Conservation (phyloP, 1,140 invertebrate species). For the Sipha flava region DNA sequence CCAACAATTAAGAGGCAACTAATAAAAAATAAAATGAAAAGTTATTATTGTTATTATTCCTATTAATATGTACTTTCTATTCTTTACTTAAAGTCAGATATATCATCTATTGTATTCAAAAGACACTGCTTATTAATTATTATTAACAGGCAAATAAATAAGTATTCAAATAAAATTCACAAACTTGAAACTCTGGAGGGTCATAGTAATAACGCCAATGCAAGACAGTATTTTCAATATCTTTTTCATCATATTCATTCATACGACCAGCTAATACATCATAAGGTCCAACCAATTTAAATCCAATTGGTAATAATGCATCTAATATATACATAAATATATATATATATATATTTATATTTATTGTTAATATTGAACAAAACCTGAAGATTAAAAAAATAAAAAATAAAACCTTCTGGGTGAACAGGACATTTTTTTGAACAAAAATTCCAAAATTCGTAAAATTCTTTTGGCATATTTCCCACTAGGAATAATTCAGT, state of each 20-base stretch:
- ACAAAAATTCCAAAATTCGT: conserved; percentile 72
- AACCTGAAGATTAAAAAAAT: conserved; percentile 32
- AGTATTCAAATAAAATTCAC: neutral
- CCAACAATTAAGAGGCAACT: too few relatives aligned
- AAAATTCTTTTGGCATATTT: conserved; percentile 84
- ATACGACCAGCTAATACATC: conserved; percentile 68
- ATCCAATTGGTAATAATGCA: conserved; percentile 56
- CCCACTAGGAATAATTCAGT: conserved; percentile 50
- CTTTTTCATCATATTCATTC: conserved; percentile 41
- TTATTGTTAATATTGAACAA: conserved; percentile 25
- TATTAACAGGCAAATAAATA: too few relatives aligned
- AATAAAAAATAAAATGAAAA: too few relatives aligned
- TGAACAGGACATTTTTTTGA: conserved; percentile 52
- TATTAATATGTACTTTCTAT: too few relatives aligned
- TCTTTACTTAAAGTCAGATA: too few relatives aligned
- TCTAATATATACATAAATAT: conserved; percentile 47
- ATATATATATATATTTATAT: conserved; percentile 21
- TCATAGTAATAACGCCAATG: conserved; percentile 91
- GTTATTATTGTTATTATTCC: too few relatives aligned
- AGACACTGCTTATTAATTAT: too few relatives aligned
- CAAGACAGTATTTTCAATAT: conserved; percentile 35
- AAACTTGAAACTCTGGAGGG: conserved; percentile 83
- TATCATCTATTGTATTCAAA: too few relatives aligned
- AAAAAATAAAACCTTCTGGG: conserved; percentile 46
- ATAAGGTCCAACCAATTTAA: conserved; percentile 76